A percentile compares a stretch with the other conserved stretches of the same genome.
Conservation (phyloP, 1,140 invertebrate genomes). For the Cydia amplana region DNA sequence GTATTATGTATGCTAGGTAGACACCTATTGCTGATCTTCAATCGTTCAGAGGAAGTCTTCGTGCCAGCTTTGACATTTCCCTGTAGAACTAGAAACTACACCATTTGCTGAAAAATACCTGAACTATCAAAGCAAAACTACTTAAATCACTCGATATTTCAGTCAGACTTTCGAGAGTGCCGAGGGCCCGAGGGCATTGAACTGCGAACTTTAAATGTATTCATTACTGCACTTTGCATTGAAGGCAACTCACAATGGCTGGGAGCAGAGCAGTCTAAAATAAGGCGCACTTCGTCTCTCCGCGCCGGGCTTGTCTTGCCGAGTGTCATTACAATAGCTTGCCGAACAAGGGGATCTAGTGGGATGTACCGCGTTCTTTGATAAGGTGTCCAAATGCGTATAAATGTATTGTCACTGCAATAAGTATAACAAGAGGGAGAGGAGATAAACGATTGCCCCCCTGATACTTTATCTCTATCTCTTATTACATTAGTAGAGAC, state of each 20-base stretch:
- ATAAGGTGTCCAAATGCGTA: no score
- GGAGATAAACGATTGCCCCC: no score
- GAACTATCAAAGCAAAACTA: background rate
- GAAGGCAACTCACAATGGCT: constrained; percentile 18
- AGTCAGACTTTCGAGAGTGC: background rate
- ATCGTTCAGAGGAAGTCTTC: no score
- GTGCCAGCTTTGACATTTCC: no score
- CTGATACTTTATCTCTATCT: no score
- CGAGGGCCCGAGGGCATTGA: background rate
- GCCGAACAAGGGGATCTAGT: background rate
- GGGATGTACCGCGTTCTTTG: no score
- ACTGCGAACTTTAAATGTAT: constrained; percentile 13
- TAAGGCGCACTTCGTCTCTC: constrained; percentile 23
- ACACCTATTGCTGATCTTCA: no score
- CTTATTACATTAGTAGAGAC: no score
- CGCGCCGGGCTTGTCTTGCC: background rate
- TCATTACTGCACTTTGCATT: constrained; percentile 27
- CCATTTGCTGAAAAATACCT: background rate
- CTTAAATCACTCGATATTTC: background rate
- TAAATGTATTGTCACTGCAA: no score
- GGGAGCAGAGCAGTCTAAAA: constrained; percentile 12
- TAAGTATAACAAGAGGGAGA: no score
- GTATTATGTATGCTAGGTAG: no score
- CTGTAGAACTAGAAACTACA: no score
- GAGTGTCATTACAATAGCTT: background rate